Conservation (phyloP, 2,113 vertebrate species). For the Taxidea taxus region DNA sequence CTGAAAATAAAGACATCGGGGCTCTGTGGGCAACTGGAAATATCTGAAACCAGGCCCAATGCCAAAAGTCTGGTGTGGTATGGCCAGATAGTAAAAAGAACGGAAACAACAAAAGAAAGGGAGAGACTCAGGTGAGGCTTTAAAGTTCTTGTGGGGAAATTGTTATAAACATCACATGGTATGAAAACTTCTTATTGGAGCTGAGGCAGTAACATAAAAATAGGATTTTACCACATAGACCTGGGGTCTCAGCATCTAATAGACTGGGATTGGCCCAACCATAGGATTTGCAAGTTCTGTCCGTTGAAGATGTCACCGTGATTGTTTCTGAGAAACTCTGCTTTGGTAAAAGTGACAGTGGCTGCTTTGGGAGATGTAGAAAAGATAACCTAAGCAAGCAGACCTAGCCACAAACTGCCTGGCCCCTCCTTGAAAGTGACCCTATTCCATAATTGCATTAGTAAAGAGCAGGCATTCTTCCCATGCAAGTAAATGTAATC, state of each 20-base stretch:
- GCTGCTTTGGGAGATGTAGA: conserved; percentile 5
- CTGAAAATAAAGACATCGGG: neutral
- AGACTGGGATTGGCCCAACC: neutral
- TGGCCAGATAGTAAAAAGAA: neutral
- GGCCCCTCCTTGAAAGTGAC: conserved; percentile 19
- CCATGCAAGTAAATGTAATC: neutral
- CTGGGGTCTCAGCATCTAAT: neutral
- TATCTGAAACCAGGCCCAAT: neutral
- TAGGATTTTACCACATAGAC: neutral
- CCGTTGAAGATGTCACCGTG: neutral
- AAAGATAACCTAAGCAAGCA: conserved; percentile 18
- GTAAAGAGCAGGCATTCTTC: neutral
- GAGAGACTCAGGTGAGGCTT: neutral
- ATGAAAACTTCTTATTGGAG: neutral
- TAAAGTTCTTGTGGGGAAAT: neutral
- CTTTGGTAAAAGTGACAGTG: conserved; percentile 15
- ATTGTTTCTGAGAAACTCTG: conserved; percentile 27
- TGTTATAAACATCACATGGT: neutral
- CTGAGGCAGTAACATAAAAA: neutral
- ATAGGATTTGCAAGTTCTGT: neutral
- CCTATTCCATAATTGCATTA: conserved; percentile 38
- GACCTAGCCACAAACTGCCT: neutral
- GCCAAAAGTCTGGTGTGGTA: neutral
- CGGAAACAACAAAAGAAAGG: neutral
- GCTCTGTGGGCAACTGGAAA: neutral